Evolutionary conservation across 2,888 invertebrate species (phyloP).

Genomic region (Eilema caniola): DNA sequence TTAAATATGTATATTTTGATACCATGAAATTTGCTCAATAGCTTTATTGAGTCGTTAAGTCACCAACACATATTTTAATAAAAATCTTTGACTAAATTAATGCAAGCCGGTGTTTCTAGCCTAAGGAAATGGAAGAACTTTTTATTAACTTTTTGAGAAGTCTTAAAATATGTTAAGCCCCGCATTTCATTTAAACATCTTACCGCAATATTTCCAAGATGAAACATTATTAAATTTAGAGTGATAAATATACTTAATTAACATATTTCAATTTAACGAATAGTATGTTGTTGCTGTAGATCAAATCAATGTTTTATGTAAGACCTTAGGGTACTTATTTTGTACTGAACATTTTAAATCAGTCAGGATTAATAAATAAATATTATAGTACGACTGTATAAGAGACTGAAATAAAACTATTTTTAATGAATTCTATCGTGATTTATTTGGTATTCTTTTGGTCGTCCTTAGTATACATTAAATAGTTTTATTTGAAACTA

Average conservation of each 20-base stretch:
- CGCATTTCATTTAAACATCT: conserved; percentile 24
- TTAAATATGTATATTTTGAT: not conserved
- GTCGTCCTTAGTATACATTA: too few species aligned
- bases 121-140: conserved; percentile 20
- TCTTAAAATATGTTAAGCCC: conserved; percentile 9
- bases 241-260: not conserved
- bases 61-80: conserved; percentile 17
- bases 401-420: too few species aligned
- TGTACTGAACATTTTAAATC: too few species aligned
- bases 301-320: not conserved
- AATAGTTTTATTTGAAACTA: too few species aligned
- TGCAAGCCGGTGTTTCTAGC: conserved; percentile 17
- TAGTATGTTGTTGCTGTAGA: not conserved
- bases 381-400: too few species aligned
- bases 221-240: conserved; percentile 28
- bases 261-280: not conserved
- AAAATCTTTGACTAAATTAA: conserved; percentile 11
- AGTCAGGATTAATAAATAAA: too few species aligned
- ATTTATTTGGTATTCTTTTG: too few species aligned
- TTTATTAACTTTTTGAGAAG: conserved; percentile 24
- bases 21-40: not conserved
- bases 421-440: too few species aligned
- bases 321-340: too few species aligned
- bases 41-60: not conserved
- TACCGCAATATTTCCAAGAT: conserved; percentile 36